These are phyloP conservation scores for Nibea albiflora DNA, from an alignment of 2,113 vertebrate genomes.

Conservation along the genomic window DNA sequence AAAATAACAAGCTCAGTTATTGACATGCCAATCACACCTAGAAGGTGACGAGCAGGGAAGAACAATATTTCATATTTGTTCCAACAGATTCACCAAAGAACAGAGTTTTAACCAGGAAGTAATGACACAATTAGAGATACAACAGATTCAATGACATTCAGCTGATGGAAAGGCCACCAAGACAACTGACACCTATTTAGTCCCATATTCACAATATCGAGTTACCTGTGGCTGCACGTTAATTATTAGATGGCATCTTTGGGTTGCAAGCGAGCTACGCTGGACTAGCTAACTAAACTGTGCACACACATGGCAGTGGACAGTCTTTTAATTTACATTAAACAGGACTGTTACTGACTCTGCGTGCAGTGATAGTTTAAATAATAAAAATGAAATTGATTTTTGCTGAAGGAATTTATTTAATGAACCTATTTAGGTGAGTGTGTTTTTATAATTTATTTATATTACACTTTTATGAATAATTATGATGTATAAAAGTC, in stretches of 20 bases:
- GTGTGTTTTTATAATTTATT: too few species aligned
- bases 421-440: too few species aligned
- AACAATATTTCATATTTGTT: not conserved
- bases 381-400: not conserved
- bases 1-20: not conserved
- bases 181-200: conserved; percentile 23
- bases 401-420: not conserved
- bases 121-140: not conserved
- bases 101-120: not conserved
- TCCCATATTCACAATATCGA: not conserved
- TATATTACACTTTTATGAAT: too few species aligned
- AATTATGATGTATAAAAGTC: too few species aligned
- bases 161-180: conserved; percentile 1
- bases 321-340: not conserved
- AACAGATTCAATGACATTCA: not conserved
- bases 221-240: not conserved
- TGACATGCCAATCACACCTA: not conserved
- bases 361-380: not conserved
- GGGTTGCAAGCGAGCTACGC: not conserved
- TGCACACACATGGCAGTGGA: not conserved
- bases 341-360: not conserved
- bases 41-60: not conserved
- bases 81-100: conserved; percentile 1
- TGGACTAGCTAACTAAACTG: not conserved
- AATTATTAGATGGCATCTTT: conserved; percentile 13